phyloP scores from a whole-genome alignment of 2,888 invertebrate species.

The Ernsta delagoae region DNA sequence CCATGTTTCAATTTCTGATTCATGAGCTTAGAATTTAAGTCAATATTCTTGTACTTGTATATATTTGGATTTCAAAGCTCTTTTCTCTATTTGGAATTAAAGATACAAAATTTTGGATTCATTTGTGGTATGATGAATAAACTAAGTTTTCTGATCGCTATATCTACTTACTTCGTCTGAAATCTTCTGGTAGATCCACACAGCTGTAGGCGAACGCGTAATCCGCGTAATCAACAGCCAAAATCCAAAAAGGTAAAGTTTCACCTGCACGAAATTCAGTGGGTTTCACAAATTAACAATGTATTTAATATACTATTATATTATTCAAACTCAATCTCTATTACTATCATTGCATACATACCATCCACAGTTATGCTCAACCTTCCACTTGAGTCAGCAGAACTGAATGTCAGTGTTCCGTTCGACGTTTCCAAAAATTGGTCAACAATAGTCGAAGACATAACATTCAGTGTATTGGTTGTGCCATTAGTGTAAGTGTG shows the following conservation, averaged over 20 bases:
- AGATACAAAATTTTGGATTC: too few relatives aligned
- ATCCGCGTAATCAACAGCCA: conserved; percentile 82
- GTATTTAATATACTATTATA: too few relatives aligned
- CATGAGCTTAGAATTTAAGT: too few relatives aligned
- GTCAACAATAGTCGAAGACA: conserved; percentile 55
- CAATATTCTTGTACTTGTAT: too few relatives aligned
- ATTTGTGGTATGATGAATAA: too few relatives aligned
- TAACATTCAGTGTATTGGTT: conserved; percentile 50
- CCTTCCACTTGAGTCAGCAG: conserved; percentile 52
- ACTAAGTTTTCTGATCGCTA: too few relatives aligned
- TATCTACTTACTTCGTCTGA: too few relatives aligned
- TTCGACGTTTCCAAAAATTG: conserved; percentile 50
- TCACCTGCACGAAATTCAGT: too few relatives aligned
- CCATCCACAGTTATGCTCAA: conserved; percentile 50
- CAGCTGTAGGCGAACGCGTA: conserved; percentile 87
- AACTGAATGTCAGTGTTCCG: conserved; percentile 49
- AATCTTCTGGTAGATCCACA: conserved; percentile 30
- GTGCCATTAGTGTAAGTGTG: conserved; percentile 51
- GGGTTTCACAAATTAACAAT: too few relatives aligned
- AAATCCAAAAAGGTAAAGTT: conserved; percentile 58
- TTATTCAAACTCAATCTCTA: neutral
- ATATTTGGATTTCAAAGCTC: too few relatives aligned
- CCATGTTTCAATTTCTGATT: too few relatives aligned
- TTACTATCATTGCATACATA: neutral
- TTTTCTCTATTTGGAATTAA: too few relatives aligned